phyloP scores from a whole-genome alignment of 2,888 invertebrate genomes.

The Catocala sponsa region DNA sequence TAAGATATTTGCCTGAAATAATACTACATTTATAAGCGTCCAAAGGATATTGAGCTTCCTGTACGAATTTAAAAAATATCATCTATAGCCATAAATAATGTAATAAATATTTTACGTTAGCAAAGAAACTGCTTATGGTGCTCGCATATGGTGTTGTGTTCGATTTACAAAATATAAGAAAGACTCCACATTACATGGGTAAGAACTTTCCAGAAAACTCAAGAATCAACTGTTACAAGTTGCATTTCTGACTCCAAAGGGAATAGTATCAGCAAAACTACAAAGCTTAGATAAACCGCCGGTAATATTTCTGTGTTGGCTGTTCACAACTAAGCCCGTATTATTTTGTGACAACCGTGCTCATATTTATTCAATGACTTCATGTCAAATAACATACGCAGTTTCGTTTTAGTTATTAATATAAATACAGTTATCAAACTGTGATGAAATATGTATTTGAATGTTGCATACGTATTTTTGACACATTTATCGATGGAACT shows the following conservation, averaged over 20 bases:
- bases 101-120: too few relatives aligned
- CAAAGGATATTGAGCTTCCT: too few relatives aligned
- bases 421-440: constrained; percentile 12
- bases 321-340: constrained; percentile 21
- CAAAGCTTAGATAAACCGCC: not conserved
- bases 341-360: constrained; percentile 25
- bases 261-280: not conserved
- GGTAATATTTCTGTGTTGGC: constrained; percentile 24
- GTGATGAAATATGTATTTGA: constrained; percentile 4
- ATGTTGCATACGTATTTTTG: not conserved
- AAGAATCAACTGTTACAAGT: not conserved
- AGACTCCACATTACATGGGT: not conserved
- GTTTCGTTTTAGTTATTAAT: constrained; percentile 25
- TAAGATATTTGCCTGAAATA: too few relatives aligned
- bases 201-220: constrained; percentile 4
- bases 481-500: too few relatives aligned
- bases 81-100: too few relatives aligned
- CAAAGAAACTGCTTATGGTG: too few relatives aligned
- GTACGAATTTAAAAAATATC: too few relatives aligned
- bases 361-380: constrained; percentile 37
- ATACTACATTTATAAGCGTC: too few relatives aligned
- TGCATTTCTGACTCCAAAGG: not conserved
- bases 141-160: not conserved
- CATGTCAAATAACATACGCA: constrained; percentile 30
- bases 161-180: not conserved